Evolutionary conservation across 2,113 vertebrate species (phyloP), one percentile per base, ranked within the genome.

Genomic region (Pongo abelii): DNA sequence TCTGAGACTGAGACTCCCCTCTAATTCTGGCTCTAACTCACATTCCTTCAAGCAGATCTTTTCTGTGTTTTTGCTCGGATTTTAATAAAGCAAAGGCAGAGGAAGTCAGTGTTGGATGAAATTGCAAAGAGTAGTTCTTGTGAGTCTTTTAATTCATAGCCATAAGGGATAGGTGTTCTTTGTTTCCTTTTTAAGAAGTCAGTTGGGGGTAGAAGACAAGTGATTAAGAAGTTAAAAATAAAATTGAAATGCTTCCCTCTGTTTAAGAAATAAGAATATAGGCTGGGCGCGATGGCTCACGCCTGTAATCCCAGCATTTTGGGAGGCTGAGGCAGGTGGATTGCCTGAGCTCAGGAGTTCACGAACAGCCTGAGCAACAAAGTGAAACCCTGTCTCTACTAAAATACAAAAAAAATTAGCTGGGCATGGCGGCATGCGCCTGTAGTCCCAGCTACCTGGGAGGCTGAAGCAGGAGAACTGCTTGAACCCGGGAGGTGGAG

Each of bases 151-250:
- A 74, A 40, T 67, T 93, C 23, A 50, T 64, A 55, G 57, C 74
- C 90, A 59, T 64, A 27, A 77, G 70, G 40, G 57, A 78, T 78
- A 40, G 32, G 27, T 93, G 30, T 92, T 94, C 55, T 93, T 86
- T 85, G 43, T 67, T 52, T 92, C 38, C 78, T 75, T 91, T 93
- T 57, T 38, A 10, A 85, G 17, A 92, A 64, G 13, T 46, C 32
- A 91, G 5, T 38, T 80, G 35, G 27, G n/a, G 30, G 20, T 25
- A 61, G 43, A 67, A 14, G 18, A 93, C n/a, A 80, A 70, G 35
- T 30, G 59, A 90, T 46, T 67, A 83, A 43, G 57, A 96, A 88
- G 79, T 72, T 74, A 46, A 90, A 93, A 89, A 75, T 94, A 91
- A 94, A 93, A 90, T n/a, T 30, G 55, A 80, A 89, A 74, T 84